A percentile compares a stretch with the other conserved stretches of the same genome.
Evolutionary conservation across 64 coral and sea anemone genomes (phyloP).

Genomic region (Orbicella faveolata): DNA sequence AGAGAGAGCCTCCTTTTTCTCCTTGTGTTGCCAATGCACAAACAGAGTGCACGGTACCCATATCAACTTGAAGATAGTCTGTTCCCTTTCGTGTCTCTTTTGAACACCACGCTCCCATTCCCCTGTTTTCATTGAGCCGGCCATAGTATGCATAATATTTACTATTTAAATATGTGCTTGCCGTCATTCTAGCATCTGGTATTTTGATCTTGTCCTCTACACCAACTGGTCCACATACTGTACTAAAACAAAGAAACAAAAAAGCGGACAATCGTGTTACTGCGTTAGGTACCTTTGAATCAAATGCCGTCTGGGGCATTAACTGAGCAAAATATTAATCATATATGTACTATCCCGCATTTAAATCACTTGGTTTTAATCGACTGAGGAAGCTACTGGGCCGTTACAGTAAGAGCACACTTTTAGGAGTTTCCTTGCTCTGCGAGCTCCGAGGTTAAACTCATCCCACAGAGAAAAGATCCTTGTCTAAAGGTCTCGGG

Average conservation of each 20-base stretch:
- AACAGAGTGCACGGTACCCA: conserved; percentile 2
- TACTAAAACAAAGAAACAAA: not conserved
- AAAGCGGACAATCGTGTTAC: not conserved
- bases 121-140: not conserved
- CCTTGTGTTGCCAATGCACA: conserved; percentile 59
- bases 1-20: fast-evolving
- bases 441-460: too few species aligned
- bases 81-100: not conserved
- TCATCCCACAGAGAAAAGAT: too few species aligned
- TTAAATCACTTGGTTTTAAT: too few species aligned
- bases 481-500: too few species aligned
- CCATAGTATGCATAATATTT: not conserved
- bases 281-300: not conserved
- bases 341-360: too few species aligned
- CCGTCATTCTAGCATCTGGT: not conserved
- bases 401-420: too few species aligned
- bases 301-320: too few species aligned
- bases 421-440: too few species aligned
- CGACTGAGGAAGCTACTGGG: too few species aligned
- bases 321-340: too few species aligned
- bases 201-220: not conserved
- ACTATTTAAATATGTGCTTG: too few species aligned
- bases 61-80: conserved; percentile 51
- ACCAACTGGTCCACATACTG: not conserved
- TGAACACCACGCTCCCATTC: not conserved